Evolutionary conservation across 2,888 invertebrate species (phyloP).

Genomic region (Podabrus alpinus): DNA sequence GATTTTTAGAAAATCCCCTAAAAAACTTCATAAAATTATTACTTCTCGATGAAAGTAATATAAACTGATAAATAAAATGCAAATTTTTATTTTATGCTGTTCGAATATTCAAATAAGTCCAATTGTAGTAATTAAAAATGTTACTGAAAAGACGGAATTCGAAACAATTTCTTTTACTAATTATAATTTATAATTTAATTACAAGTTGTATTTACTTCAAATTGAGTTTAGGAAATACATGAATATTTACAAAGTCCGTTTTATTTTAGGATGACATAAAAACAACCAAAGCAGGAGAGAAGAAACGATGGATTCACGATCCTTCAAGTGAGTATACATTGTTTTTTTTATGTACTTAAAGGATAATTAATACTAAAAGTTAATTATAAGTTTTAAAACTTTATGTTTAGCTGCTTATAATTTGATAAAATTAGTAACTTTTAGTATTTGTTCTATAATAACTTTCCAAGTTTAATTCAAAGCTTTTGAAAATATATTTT

Average conservation of each 20-base stretch:
- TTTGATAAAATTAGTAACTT: background rate
- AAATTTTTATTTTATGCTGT: background rate
- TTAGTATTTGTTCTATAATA: background rate
- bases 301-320: slow-evolving; percentile 78
- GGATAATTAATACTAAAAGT: background rate
- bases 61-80: background rate
- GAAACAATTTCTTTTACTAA: background rate
- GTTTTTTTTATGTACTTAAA: background rate
- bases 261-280: slow-evolving; percentile 59
- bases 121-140: background rate
- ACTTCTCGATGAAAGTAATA: too few relatives aligned
- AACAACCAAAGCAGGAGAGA: slow-evolving; percentile 62
- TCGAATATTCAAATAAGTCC: background rate
- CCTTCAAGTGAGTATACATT: slow-evolving; percentile 69
- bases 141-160: background rate
- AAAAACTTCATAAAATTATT: too few relatives aligned
- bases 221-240: slow-evolving; percentile 2
- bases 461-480: background rate
- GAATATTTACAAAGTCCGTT: slow-evolving; percentile 19
- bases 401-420: background rate
- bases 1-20: too few relatives aligned
- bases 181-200: slow-evolving; percentile 26
- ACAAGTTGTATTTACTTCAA: slow-evolving; percentile 1
- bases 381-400: background rate
- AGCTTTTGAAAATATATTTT: background rate